Percentiles rank a stretch among this genome's conserved stretches.
Conservation (phyloP, 1,140 invertebrate genomes). For the Batillaria attramentaria region DNA sequence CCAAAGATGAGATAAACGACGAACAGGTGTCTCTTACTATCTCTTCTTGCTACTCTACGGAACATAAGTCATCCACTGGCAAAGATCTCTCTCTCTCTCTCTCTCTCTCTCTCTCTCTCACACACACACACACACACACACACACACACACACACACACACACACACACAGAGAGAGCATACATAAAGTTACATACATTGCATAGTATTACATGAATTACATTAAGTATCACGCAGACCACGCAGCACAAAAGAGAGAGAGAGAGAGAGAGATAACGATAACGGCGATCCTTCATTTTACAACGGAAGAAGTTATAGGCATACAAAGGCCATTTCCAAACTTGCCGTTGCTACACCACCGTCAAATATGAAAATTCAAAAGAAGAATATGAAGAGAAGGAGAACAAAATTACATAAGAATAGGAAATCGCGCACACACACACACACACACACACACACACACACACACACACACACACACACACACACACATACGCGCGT, state of each 20-base stretch:
- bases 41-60: neutral
- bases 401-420: neutral
- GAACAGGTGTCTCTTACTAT: neutral
- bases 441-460: slow-evolving; percentile 2
- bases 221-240: neutral
- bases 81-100: neutral
- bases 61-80: neutral
- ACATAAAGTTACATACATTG: neutral
- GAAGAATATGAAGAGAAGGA: neutral
- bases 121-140: neutral
- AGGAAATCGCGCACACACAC: neutral
- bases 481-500: neutral
- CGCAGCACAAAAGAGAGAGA: neutral
- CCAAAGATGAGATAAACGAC: neutral
- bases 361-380: neutral
- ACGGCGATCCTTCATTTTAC: neutral
- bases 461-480: slow-evolving; percentile 2
- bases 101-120: neutral
- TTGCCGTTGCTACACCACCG: neutral
- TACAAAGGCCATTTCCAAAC: neutral
- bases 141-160: slow-evolving; percentile 20
- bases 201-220: too few species aligned
- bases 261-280: neutral
- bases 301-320: neutral
- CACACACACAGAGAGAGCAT: slow-evolving; percentile 9